Evolutionary conservation across 1,140 invertebrate species (phyloP), one percentile per base, ranked within the genome.

Genomic region (Melipona quadrifasciata): DNA sequence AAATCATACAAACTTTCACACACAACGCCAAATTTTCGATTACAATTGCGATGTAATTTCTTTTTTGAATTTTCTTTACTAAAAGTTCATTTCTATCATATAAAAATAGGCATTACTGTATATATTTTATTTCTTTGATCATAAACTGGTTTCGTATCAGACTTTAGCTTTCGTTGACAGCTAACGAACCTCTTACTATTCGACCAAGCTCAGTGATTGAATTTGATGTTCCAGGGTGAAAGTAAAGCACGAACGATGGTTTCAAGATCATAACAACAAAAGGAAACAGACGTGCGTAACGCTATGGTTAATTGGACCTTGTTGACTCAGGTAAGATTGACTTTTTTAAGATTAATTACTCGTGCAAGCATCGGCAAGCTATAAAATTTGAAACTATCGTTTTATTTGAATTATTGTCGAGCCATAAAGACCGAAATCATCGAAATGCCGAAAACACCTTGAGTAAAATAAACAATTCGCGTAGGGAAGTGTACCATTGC

Each of bases 1-100:
- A 84, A 72, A 57, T 88, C 73, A 84, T 86, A 74, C 80, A 72
- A 84, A 80, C 31, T 65, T 57, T 80, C 57, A 55, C 57, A 27
- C 6, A 17, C 65, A 34, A 12, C 31, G 24, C 10, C 39, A 16
- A 51, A 76, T 57, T 34, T 27, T n/a, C 24, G 16, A 51, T 61
- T n/a, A n/a, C n/a, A n/a, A n/a, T n/a, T n/a, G n/a, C 55, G 12
- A n/a, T 39, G 24, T 16, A 21, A n/a, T 11, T 17, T 24, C n/a
- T 11, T 61, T 34, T 31, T 8, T 19, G 11, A 12, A 2, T 14
- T 24, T 75, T 24, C 67, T 70, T 21, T 31, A 10, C 31, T 14
- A 24, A 21, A 27, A 17, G 19, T n/a, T 19, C 19, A 21, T 31
- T 78, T 19, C 14, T 16, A 19, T 39, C 14, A 19, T n/a, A 53